Evolutionary conservation across 1,140 invertebrate species (phyloP), one percentile per base, ranked within the genome.

Genomic region (Cyphomyrmex costatus): DNA sequence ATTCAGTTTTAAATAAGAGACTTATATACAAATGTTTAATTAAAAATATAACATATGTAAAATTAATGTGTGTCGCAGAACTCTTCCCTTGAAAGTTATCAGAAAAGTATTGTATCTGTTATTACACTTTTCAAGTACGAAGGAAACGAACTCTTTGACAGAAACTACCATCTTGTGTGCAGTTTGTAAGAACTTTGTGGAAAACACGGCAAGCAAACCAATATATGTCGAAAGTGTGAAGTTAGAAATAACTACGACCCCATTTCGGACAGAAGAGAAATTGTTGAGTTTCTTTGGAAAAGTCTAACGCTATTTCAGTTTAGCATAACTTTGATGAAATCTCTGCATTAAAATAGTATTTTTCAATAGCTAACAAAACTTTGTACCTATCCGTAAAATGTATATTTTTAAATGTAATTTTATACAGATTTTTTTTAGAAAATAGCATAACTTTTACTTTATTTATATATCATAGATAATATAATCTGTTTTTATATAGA

Each of bases 211-310:
- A 60, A 60, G 68, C 71, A 74, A 83, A 74, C 79, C 68, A 74
- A 83, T 83, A 83, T 83, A 83, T 73, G 68, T 83, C 79, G 56
- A 24, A 73, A 83, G 68, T 60, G 79, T 42, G 30, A 83, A 68
- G 77, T 79, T 79, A 65, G 77, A 79, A 83, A 83, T 83, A 83
- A 83, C 68, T 74, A 42, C 53, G 53, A 71, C 79, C 79, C 16
- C 8, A 24, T 83, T 83, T 83, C 68, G 36, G n/a, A 73, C 19
- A n/a, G 79, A 58, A 58, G 53, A 73, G 51, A 83, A 83, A 60
- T 83, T 46, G 36, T 56, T 16, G 68, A 74, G 79, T 42, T 82
- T 21, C 53, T 82, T 46, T 2, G 7, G 24, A 60, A 46, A 82
- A 71, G 10, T 19, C 24, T 60, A 73, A 83, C 19, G 27, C 58